Percentiles rank a stretch among this genome's conserved stretches.
phyloP scores from a whole-genome alignment of 2,888 invertebrate species.

The Nineta flava region DNA sequence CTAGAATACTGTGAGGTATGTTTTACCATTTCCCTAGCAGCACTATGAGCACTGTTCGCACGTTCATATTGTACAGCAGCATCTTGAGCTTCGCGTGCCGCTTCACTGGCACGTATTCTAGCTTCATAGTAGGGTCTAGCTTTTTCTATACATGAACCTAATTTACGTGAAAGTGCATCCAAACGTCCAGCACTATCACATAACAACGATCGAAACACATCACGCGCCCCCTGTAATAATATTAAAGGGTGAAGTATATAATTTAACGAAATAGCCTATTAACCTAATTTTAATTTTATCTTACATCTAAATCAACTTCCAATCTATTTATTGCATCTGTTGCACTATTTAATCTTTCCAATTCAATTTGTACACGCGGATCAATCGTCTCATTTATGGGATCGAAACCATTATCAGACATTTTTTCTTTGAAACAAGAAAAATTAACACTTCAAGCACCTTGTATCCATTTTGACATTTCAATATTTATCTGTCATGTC shows the following conservation, averaged over 20 bases:
- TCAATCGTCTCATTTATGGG: slow-evolving; percentile 57
- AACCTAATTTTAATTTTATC: slow-evolving; percentile 13
- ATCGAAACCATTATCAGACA: slow-evolving; percentile 39
- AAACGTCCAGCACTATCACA: slow-evolving; percentile 71
- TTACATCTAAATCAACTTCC: slow-evolving; percentile 75
- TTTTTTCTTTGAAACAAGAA: slow-evolving; percentile 15
- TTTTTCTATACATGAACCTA: slow-evolving; percentile 72
- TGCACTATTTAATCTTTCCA: slow-evolving; percentile 77
- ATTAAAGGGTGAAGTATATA: not conserved
- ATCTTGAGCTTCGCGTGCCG: slow-evolving; percentile 68
- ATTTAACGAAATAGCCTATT: not conserved
- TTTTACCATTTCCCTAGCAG: slow-evolving; percentile 80
- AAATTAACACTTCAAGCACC: not conserved
- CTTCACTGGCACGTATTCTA: slow-evolving; percentile 66
- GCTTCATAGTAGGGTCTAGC: slow-evolving; percentile 85
- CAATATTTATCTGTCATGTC: not conserved
- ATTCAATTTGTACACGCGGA: slow-evolving; percentile 71
- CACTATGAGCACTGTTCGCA: slow-evolving; percentile 79
- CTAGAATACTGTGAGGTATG: too few relatives aligned
- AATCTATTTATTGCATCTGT: slow-evolving; percentile 86
- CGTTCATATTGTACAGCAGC: slow-evolving; percentile 70
- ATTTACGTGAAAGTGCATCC: slow-evolving; percentile 62
- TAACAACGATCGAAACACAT: slow-evolving; percentile 62
- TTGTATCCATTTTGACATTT: not conserved
- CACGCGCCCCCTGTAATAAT: slow-evolving; percentile 54